Conservation (phyloP, 2,113 vertebrate genomes). For the Megaleporinus macrocephalus region DNA sequence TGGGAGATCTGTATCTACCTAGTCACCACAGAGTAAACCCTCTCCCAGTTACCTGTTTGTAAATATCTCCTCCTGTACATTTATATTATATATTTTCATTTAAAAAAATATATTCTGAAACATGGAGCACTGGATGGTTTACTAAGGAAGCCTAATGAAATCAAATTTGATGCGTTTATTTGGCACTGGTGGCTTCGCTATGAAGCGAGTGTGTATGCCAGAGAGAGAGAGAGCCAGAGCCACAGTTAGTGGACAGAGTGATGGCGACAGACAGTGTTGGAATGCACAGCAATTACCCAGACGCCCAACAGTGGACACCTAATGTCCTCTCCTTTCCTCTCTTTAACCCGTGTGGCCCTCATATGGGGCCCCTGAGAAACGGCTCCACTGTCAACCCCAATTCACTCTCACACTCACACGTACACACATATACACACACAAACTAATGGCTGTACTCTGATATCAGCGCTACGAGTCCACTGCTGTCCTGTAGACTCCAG, state of each 20-base stretch:
- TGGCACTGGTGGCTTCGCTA: not conserved
- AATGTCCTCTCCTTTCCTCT: conserved; percentile 14
- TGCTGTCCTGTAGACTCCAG: conserved; percentile 60
- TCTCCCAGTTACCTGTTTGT: no score
- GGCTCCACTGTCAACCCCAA: conserved; percentile 30
- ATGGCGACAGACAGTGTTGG: conserved; percentile 30
- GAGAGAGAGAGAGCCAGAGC: not conserved
- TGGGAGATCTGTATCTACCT: no score
- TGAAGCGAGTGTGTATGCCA: not conserved
- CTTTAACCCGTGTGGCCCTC: conserved; percentile 32
- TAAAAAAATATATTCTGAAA: no score
- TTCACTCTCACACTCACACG: conserved; percentile 36
- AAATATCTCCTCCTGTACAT: no score
- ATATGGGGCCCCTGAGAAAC: conserved; percentile 32
- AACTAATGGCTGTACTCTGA: conserved; percentile 55
- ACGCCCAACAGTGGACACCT: conserved; percentile 32
- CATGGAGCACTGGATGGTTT: no score
- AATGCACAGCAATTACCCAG: conserved; percentile 50
- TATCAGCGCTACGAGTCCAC: conserved; percentile 49
- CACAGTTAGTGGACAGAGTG: conserved; percentile 1
- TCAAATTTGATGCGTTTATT: no score
- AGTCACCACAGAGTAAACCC: no score
- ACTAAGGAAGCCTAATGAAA: no score
- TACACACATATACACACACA: conserved; percentile 44
- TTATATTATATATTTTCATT: no score